Percentiles rank a stretch among this genome's conserved stretches.
These are phyloP conservation scores for Scaptomyza cyrtandrae DNA, from an alignment of 2,888 invertebrate genomes.

Conservation along the genomic window DNA sequence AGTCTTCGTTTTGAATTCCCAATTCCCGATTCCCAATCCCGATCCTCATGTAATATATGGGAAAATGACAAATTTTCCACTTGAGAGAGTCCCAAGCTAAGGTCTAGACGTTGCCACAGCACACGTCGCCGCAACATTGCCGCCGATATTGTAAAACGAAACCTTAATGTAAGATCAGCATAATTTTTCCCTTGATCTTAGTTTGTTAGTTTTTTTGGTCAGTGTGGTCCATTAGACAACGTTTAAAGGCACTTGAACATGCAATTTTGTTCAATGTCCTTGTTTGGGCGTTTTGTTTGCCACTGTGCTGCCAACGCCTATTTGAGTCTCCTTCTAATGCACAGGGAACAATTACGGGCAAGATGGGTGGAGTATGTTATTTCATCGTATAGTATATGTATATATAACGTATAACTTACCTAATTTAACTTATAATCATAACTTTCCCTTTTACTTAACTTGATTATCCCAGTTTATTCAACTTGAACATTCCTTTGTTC, in stretches of 20 bases:
- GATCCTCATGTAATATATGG: constrained; percentile 67
- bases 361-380: no score
- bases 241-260: constrained; percentile 75
- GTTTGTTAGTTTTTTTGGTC: constrained; percentile 50
- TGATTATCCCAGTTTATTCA: neutral
- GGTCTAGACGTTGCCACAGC: constrained; percentile 31
- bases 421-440: neutral
- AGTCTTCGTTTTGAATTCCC: neutral
- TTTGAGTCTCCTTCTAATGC: neutral
- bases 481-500: neutral
- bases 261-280: constrained; percentile 31
- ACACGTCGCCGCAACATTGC: constrained; percentile 69
- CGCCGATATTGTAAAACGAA: constrained; percentile 69
- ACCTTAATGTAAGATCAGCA: constrained; percentile 56
- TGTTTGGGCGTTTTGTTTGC: constrained; percentile 69
- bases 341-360: neutral
- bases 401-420: no score
- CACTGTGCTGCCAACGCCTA: constrained; percentile 31
- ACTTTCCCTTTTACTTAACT: neutral
- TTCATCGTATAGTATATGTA: no score
- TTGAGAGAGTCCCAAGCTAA: constrained; percentile 50
- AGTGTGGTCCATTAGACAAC: constrained; percentile 76
- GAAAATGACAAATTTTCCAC: constrained; percentile 79
- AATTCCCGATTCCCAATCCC: neutral
- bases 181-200: constrained; percentile 13